These are phyloP conservation scores for Ptychodera flava DNA, from an alignment of 35 echinoderm and acorn worm genomes.

Conservation along the genomic window DNA sequence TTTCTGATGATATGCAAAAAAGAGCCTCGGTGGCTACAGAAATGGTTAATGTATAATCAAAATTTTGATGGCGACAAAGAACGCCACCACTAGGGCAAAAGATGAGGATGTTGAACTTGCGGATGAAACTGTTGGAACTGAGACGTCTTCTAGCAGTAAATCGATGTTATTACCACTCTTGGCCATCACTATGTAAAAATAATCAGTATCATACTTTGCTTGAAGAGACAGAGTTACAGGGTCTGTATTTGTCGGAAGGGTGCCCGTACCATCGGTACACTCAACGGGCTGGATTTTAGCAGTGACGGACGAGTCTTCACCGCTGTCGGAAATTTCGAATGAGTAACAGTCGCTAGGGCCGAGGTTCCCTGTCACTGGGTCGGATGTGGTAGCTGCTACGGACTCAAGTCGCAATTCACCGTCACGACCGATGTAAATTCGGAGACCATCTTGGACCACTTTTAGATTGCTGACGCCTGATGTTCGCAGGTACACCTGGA, in stretches of 20 bases:
- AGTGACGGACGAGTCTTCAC: neutral
- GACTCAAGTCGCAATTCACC: neutral
- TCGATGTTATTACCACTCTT: neutral
- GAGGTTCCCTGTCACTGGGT: neutral
- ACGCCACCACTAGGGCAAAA: neutral
- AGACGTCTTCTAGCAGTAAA: neutral
- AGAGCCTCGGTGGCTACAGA: too few relatives aligned
- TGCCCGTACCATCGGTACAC: neutral
- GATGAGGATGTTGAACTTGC: neutral
- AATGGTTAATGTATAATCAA: too few relatives aligned
- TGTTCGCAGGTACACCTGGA: neutral
- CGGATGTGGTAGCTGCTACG: neutral
- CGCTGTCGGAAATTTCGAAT: conserved; percentile 8
- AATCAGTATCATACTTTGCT: neutral
- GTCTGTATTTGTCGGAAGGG: neutral
- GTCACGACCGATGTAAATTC: neutral
- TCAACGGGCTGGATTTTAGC: neutral
- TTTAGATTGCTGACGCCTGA: neutral
- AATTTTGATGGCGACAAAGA: neutral
- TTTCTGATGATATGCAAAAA: too few relatives aligned
- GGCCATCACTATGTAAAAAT: neutral
- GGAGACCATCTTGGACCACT: neutral
- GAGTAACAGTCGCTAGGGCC: conserved; percentile 2
- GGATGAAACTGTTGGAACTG: neutral
- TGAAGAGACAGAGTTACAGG: neutral